Conservation (phyloP, 2,888 invertebrate genomes). For the Hirtodrosophila alboralis region DNA sequence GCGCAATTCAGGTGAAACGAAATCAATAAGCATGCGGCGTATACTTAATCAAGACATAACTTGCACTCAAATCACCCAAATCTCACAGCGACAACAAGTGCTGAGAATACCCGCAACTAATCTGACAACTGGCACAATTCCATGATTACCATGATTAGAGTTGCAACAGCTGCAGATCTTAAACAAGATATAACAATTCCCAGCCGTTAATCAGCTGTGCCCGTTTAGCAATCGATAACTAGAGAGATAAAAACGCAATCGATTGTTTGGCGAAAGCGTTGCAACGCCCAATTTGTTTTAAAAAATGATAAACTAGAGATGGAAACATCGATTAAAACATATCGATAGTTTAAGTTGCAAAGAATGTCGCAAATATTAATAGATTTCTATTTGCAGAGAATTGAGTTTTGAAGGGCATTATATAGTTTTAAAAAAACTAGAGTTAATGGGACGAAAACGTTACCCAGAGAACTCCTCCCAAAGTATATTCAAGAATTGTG, state of each 20-base stretch:
- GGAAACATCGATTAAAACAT: too few relatives aligned
- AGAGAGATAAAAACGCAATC: conserved; percentile 14
- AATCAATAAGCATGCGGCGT: conserved; percentile 68
- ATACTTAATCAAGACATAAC: conserved; percentile 74
- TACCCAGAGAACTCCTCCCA: too few relatives aligned
- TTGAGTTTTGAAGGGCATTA: too few relatives aligned
- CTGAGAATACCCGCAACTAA: conserved; percentile 37
- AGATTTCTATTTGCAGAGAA: too few relatives aligned
- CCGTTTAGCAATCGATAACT: conserved; percentile 36
- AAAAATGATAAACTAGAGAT: too few relatives aligned
- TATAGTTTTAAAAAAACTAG: too few relatives aligned
- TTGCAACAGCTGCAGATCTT: conserved; percentile 32
- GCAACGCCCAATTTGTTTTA: conserved; percentile 18
- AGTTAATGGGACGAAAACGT: too few relatives aligned
- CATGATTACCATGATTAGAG: conserved; percentile 54
- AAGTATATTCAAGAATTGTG: too few relatives aligned
- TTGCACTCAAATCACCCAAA: conserved; percentile 27
- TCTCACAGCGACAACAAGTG: conserved; percentile 16
- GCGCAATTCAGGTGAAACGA: conserved; percentile 59
- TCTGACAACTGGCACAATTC: conserved; percentile 29
- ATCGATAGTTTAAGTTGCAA: too few relatives aligned
- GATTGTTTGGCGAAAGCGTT: conserved; percentile 53
- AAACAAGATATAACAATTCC: conserved; percentile 45
- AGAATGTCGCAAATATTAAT: too few relatives aligned
- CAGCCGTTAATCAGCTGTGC: conserved; percentile 49